These are phyloP conservation scores for Drosophila merina DNA, from an alignment of 2,888 invertebrate species.

Conservation along the genomic window DNA sequence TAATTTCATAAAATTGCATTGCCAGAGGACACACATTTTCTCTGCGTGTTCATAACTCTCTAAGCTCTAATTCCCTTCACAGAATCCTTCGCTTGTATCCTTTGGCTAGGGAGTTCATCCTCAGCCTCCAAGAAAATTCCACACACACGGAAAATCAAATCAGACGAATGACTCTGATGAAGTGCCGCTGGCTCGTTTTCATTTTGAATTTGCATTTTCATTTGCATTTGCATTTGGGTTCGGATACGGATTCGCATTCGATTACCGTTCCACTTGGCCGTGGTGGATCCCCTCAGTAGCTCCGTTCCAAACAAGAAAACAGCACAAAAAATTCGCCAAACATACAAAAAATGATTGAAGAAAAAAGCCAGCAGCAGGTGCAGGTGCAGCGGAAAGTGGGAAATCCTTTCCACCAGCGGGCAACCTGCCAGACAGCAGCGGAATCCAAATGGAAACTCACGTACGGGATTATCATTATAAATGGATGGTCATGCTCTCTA, in stretches of 20 bases:
- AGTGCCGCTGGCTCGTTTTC: constrained; percentile 38
- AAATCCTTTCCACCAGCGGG: too few relatives aligned
- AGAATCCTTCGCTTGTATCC: neutral
- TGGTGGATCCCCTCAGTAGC: neutral
- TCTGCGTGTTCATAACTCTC: constrained; percentile 3
- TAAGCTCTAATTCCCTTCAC: constrained; percentile 5
- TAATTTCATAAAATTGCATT: constrained; percentile 74
- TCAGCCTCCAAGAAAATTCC: constrained; percentile 22
- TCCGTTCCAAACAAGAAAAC: neutral
- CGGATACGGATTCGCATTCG: constrained; percentile 13
- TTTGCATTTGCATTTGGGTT: neutral
- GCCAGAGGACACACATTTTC: neutral
- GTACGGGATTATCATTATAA: constrained; percentile 22
- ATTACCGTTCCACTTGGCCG: constrained; percentile 9
- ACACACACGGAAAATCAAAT: constrained; percentile 42
- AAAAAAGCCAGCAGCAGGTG: neutral
- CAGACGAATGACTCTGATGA: constrained; percentile 63
- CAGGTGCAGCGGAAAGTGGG: neutral
- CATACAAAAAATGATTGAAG: too few relatives aligned
- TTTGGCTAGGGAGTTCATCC: constrained; percentile 17
- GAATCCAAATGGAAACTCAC: constrained; percentile 20
- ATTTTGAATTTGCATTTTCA: neutral
- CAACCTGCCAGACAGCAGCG: neutral
- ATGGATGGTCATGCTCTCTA: constrained; percentile 20
- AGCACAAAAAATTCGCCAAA: neutral